Evolutionary conservation across 2,888 invertebrate genomes (phyloP).

Genomic region (Apamea epomidion): DNA sequence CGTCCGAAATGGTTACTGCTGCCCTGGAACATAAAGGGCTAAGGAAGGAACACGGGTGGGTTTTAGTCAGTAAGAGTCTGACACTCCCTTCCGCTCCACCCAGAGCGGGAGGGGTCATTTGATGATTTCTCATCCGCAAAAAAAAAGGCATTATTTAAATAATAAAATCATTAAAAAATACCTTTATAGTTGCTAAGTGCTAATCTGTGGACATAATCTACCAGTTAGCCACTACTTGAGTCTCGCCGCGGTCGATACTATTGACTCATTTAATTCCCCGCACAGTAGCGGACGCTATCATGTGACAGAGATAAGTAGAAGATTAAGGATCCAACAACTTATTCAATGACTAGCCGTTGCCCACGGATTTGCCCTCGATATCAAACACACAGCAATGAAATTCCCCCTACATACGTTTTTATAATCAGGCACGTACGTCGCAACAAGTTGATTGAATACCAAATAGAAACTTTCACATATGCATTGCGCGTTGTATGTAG

Average conservation of each 20-base stretch:
- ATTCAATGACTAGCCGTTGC: slow-evolving; percentile 46
- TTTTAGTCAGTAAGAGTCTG: too few species aligned
- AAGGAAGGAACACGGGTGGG: too few species aligned
- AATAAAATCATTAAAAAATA: slow-evolving; percentile 11
- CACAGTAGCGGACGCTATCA: slow-evolving; percentile 42
- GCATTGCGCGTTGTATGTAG: slow-evolving; percentile 28
- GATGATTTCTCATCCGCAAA: too few species aligned
- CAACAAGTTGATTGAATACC: slow-evolving; percentile 45
- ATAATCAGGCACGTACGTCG: slow-evolving; percentile 34
- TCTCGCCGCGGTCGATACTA: slow-evolving; percentile 24
- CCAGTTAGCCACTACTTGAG: slow-evolving; percentile 14
- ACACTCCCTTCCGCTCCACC: too few species aligned
- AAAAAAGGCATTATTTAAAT: slow-evolving; percentile 2
- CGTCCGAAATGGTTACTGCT: too few species aligned
- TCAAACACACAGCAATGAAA: slow-evolving; percentile 19
- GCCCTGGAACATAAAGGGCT: too few species aligned
- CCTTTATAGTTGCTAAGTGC: slow-evolving; percentile 17
- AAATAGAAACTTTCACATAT: slow-evolving; percentile 46
- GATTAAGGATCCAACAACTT: slow-evolving; percentile 52
- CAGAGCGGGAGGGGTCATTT: too few species aligned
- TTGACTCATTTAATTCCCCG: slow-evolving; percentile 48
- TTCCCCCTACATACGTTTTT: slow-evolving; percentile 25
- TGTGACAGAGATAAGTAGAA: slow-evolving; percentile 49
- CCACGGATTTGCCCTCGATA: slow-evolving; percentile 53
- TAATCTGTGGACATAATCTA: slow-evolving; percentile 44